These are phyloP conservation scores for Hyles lineata DNA, from an alignment of 2,888 invertebrate species.

Conservation along the genomic window DNA sequence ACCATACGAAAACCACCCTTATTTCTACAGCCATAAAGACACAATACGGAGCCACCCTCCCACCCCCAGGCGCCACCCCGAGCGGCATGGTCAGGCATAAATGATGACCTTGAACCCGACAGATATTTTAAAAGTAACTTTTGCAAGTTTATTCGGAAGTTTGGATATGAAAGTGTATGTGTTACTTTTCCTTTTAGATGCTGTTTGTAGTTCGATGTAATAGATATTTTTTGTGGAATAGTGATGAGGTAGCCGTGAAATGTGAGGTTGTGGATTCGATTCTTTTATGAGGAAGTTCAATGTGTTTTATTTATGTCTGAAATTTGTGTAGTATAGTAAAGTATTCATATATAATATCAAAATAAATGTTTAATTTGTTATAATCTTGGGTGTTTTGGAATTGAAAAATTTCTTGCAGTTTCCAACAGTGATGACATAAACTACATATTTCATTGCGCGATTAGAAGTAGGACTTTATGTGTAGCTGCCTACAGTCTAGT, in stretches of 20 bases:
- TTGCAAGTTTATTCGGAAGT: slow-evolving; percentile 20
- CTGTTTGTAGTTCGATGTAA: slow-evolving; percentile 13
- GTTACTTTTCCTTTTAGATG: slow-evolving; percentile 13
- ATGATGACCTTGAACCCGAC: slow-evolving; percentile 45
- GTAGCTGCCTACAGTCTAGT: no score
- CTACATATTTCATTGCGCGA: no score
- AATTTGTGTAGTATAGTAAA: no score
- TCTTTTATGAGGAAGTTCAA: no score
- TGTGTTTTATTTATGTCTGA: no score
- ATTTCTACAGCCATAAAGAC: neutral
- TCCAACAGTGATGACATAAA: no score
- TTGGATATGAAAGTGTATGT: slow-evolving; percentile 19
- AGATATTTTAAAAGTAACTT: slow-evolving; percentile 29
- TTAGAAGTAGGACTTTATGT: no score
- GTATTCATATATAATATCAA: no score
- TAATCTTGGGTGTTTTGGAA: no score
- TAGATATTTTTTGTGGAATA: neutral
- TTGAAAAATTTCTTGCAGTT: no score
- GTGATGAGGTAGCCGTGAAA: neutral
- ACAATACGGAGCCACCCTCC: slow-evolving; percentile 21
- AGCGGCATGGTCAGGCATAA: slow-evolving; percentile 37
- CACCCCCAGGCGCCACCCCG: slow-evolving; percentile 29
- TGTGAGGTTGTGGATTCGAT: neutral
- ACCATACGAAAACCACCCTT: slow-evolving; percentile 12
- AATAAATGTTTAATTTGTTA: no score